A percentile compares a stretch with the other conserved stretches of the same genome.
phyloP scores from a whole-genome alignment of 2,888 invertebrate species.

The Campopleginae sp. region DNA sequence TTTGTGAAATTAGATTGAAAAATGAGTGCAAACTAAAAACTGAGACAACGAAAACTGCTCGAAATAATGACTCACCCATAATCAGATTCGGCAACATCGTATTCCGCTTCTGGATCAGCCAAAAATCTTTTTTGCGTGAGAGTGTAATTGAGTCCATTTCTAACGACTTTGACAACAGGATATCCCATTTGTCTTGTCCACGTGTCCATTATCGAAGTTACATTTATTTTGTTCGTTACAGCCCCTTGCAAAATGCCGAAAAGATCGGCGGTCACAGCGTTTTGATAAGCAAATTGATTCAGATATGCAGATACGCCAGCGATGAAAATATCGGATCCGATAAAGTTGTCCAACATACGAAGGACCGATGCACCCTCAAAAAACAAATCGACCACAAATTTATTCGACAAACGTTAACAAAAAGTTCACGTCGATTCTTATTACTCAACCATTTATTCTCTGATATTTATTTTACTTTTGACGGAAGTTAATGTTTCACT shows the following conservation, averaged over 20 bases:
- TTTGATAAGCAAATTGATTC: slow-evolving; percentile 88
- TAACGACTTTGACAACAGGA: slow-evolving; percentile 89
- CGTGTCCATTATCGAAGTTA: slow-evolving; percentile 91
- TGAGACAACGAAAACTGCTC: background rate
- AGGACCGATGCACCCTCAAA: slow-evolving; percentile 93
- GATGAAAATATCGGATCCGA: slow-evolving; percentile 90
- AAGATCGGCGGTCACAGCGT: slow-evolving; percentile 93
- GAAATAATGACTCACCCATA: slow-evolving; percentile 80
- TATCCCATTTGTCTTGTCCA: slow-evolving; percentile 96
- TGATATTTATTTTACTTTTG: background rate
- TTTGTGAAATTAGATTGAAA: too few relatives aligned
- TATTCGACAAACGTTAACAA: background rate
- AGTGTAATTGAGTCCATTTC: slow-evolving; percentile 85
- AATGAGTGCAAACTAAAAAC: too few relatives aligned
- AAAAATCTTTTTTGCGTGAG: slow-evolving; percentile 92
- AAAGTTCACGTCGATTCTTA: background rate
- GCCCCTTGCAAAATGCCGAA: slow-evolving; percentile 88
- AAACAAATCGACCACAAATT: slow-evolving; percentile 2
- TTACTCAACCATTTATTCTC: background rate
- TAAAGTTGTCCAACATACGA: slow-evolving; percentile 94
- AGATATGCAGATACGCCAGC: slow-evolving; percentile 91
- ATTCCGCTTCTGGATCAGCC: slow-evolving; percentile 87
- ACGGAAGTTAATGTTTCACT: slow-evolving; percentile 52
- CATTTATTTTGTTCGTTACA: slow-evolving; percentile 85
- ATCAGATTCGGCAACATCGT: slow-evolving; percentile 83